A percentile compares a stretch with the other conserved stretches of the same genome.
Conservation (phyloP, 1,140 invertebrate genomes). For the Ceratina calcarata region DNA sequence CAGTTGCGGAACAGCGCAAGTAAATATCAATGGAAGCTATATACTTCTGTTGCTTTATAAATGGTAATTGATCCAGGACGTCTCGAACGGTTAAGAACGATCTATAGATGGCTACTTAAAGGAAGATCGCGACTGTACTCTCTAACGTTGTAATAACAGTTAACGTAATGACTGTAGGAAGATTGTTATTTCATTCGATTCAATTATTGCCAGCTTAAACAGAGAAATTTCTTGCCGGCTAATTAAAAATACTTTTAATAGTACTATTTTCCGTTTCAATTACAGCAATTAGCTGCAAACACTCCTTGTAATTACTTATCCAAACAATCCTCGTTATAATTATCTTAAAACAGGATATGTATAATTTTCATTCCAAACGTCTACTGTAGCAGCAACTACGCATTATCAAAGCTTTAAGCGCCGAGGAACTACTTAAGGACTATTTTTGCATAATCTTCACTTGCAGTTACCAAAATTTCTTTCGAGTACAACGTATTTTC, state of each 20-base stretch:
- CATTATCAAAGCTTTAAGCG: too few species aligned
- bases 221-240: too few species aligned
- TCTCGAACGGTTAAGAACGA: slow-evolving; percentile 23
- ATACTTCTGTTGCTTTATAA: slow-evolving; percentile 26
- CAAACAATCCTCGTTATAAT: too few species aligned
- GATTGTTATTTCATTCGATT: not conserved
- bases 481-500: not conserved
- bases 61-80: slow-evolving; percentile 29
- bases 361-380: too few species aligned
- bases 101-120: slow-evolving; percentile 3
- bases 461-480: not conserved
- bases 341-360: too few species aligned
- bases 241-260: too few species aligned
- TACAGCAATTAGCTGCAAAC: too few species aligned
- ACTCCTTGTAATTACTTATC: too few species aligned
- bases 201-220: not conserved
- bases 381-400: too few species aligned
- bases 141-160: not conserved
- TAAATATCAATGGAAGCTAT: slow-evolving; percentile 45
- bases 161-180: not conserved
- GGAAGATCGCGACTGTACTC: not conserved
- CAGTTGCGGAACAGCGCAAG: slow-evolving; percentile 41
- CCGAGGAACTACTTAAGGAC: too few species aligned
- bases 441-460: not conserved
- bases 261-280: too few species aligned